These are phyloP conservation scores for Siphlonurus alternatus DNA, from an alignment of 2,888 invertebrate species.

Conservation along the genomic window DNA sequence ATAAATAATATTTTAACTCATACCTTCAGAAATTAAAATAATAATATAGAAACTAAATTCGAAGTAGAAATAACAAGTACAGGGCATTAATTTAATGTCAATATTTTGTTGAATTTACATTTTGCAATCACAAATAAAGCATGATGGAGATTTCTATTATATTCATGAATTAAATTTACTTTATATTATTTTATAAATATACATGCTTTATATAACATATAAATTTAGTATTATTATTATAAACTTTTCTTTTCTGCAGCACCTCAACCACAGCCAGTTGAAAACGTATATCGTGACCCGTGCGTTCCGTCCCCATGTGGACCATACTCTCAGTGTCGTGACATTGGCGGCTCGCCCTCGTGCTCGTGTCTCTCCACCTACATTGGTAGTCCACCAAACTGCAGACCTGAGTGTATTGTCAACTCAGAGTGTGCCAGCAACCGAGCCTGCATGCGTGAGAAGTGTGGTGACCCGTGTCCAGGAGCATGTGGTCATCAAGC, in stretches of 20 bases:
- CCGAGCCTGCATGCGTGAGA: conserved; percentile 33
- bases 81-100: too few species aligned
- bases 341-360: conserved; percentile 38
- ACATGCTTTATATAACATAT: too few species aligned
- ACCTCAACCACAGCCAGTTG: conserved; percentile 15
- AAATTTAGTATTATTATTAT: too few species aligned
- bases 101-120: too few species aligned
- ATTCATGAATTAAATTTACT: too few species aligned
- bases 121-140: too few species aligned
- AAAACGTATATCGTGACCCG: conserved; percentile 13
- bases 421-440: conserved; percentile 47
- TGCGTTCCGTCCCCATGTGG: conserved; percentile 42
- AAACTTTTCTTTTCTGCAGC: conserved; percentile 6
- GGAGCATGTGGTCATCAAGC: conserved; percentile 36
- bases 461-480: too few species aligned
- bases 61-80: too few species aligned
- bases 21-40: not conserved
- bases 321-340: conserved; percentile 48
- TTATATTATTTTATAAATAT: too few species aligned
- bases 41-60: too few species aligned
- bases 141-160: too few species aligned
- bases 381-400: conserved; percentile 53
- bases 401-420: conserved; percentile 53
- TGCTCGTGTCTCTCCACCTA: conserved; percentile 48
- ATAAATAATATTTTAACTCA: not conserved